These are phyloP conservation scores for Tenualosa thibaudeaui DNA, from an alignment of 2,797 vertebrate species.

Conservation along the genomic window DNA sequence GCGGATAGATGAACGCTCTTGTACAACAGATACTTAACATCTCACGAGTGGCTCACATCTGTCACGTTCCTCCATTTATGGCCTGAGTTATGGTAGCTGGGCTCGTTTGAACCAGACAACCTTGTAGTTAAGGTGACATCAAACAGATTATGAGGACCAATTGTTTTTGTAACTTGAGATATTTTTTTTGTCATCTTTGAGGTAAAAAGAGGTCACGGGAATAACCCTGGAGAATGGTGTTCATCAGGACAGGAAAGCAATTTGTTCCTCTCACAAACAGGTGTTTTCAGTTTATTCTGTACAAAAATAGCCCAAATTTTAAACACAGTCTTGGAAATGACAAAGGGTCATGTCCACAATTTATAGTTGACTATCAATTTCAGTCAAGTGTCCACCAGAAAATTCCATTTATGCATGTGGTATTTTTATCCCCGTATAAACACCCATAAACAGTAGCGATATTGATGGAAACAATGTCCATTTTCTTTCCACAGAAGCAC, in stretches of 20 bases:
- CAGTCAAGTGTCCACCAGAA: conserved; percentile 28
- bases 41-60: background rate
- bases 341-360: background rate
- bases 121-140: background rate
- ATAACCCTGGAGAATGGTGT: background rate
- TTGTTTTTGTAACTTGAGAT: background rate
- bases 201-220: background rate
- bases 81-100: background rate
- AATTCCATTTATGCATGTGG: conserved; percentile 24
- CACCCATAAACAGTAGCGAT: conserved; percentile 50
- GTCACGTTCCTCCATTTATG: conserved; percentile 14
- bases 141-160: background rate
- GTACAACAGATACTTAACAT: background rate
- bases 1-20: background rate
- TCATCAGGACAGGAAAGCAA: conserved; percentile 1
- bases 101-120: background rate
- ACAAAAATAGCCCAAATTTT: conserved; percentile 9
- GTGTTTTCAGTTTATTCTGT: background rate
- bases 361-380: conserved; percentile 17
- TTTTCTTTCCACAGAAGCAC: conserved; percentile 43
- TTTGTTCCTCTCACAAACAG: background rate
- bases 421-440: conserved; percentile 42
- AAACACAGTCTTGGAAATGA: background rate
- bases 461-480: conserved; percentile 53
- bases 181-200: background rate